Percentiles rank a stretch among this genome's conserved stretches.
Evolutionary conservation across 2,113 vertebrate species (phyloP).

Genomic region (Chionis minor): DNA sequence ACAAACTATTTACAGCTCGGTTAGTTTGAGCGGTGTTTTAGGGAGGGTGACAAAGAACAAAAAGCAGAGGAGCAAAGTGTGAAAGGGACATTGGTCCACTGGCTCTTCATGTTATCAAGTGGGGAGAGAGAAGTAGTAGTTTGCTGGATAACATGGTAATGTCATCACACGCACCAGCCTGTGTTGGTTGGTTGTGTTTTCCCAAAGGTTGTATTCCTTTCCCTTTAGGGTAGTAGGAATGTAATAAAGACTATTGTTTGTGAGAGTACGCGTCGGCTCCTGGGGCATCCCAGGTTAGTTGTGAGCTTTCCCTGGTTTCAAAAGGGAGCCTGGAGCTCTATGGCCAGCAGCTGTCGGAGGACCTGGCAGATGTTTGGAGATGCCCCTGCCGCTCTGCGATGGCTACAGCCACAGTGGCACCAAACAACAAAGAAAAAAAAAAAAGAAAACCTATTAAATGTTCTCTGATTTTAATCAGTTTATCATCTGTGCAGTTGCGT

Average conservation of each 20-base stretch:
- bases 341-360: fast-evolving
- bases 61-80: neutral
- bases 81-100: neutral
- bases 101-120: neutral
- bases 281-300: neutral
- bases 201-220: neutral
- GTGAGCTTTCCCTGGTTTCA: neutral
- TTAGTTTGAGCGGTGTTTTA: neutral
- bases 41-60: neutral
- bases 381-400: neutral
- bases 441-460: neutral
- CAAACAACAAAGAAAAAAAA: neutral
- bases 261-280: fast-evolving
- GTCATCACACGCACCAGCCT: neutral
- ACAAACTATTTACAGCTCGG: fast-evolving
- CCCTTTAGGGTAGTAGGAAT: neutral
- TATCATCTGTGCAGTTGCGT: neutral
- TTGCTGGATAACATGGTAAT: neutral
- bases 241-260: neutral
- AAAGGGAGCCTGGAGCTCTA: neutral
- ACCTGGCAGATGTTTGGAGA: neutral
- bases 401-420: neutral
- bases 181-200: neutral
- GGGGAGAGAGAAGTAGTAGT: neutral
- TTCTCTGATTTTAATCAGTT: neutral